Conservation (phyloP, 2,113 vertebrate species). For the Ceuthmochares aereus region DNA sequence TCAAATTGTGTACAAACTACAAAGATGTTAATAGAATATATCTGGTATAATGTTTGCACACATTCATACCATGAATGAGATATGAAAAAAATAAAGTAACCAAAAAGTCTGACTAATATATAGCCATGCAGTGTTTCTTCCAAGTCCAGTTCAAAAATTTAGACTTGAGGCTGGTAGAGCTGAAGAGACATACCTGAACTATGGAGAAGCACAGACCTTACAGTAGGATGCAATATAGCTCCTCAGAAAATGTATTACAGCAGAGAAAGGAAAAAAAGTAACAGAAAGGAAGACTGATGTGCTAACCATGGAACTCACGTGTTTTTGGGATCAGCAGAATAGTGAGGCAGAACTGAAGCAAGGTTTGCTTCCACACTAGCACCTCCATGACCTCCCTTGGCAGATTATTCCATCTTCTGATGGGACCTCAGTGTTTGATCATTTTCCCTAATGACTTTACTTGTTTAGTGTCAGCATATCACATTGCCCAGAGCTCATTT, state of each 20-base stretch:
- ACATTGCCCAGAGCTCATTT: background rate
- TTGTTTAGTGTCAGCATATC: background rate
- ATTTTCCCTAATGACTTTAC: background rate
- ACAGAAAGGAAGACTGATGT: background rate
- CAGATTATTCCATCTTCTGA: slow-evolving; percentile 49
- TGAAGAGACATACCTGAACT: background rate
- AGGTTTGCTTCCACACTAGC: background rate
- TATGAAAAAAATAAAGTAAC: background rate
- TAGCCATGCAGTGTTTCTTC: background rate
- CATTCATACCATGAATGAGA: background rate
- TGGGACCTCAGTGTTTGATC: slow-evolving; percentile 55
- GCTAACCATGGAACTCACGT: background rate
- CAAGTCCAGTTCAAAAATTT: background rate
- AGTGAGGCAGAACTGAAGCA: background rate
- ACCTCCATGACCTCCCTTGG: slow-evolving; percentile 31
- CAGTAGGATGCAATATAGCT: background rate
- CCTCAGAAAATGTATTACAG: background rate
- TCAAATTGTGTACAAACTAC: background rate
- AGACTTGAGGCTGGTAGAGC: background rate
- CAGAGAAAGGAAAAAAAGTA: background rate
- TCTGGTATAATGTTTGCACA: background rate
- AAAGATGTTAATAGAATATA: background rate
- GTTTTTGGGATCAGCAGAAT: background rate
- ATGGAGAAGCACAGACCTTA: background rate
- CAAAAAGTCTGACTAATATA: background rate